Conservation (phyloP, 2,888 invertebrate species). For the Ennomos erosarius region DNA sequence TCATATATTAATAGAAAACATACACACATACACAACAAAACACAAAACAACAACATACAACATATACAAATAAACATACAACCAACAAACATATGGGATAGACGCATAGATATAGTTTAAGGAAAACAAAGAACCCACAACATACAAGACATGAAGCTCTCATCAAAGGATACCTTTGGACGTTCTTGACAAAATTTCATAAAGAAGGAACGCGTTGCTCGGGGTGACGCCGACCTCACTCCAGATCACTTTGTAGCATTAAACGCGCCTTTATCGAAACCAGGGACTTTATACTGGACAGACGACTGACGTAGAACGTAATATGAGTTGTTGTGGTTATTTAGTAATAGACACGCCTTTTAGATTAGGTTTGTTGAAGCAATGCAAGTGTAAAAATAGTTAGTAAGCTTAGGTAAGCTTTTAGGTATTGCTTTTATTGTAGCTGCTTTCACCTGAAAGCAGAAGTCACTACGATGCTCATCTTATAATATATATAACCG, state of each 20-base stretch:
- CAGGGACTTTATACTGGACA: constrained; percentile 53
- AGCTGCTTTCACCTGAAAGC: too few relatives aligned
- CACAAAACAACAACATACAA: too few relatives aligned
- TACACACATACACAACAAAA: too few relatives aligned
- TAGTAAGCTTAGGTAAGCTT: too few relatives aligned
- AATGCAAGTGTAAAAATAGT: too few relatives aligned
- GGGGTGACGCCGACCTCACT: constrained; percentile 65
- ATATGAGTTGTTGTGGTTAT: constrained; percentile 12
- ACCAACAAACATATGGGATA: constrained; percentile 34
- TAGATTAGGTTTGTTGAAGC: too few relatives aligned
- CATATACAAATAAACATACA: too few relatives aligned
- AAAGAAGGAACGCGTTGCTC: constrained; percentile 70
- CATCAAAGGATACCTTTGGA: constrained; percentile 33
- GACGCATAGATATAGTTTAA: neutral
- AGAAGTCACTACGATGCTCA: too few relatives aligned
- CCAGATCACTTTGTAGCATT: constrained; percentile 77
- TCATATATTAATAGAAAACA: too few relatives aligned
- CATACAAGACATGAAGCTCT: constrained; percentile 4
- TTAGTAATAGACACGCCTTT: too few relatives aligned
- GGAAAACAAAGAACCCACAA: constrained; percentile 6
- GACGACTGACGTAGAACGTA: constrained; percentile 48
- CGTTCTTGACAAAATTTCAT: constrained; percentile 69
- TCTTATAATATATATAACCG: too few relatives aligned
- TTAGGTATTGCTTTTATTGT: too few relatives aligned
- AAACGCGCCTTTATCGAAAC: constrained; percentile 70